These are phyloP conservation scores for Diarsia mendica DNA, from an alignment of 2,888 invertebrate genomes.

Conservation along the genomic window DNA sequence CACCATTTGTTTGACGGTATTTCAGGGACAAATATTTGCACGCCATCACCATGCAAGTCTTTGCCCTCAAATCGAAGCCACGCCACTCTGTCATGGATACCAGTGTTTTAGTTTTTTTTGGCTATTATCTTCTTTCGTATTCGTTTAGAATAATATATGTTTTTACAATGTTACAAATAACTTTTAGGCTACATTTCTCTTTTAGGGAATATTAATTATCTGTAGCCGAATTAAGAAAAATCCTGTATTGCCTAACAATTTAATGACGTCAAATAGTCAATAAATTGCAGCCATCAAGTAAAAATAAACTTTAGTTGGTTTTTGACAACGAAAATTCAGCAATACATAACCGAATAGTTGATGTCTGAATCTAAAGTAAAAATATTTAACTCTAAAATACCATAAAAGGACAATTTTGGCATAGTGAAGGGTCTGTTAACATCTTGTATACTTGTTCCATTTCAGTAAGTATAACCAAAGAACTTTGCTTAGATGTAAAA, in stretches of 20 bases:
- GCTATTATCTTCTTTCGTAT: not conserved
- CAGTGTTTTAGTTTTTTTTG: conserved; percentile 9
- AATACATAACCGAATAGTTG: not conserved
- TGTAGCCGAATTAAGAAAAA: not conserved
- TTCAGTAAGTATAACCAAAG: too few relatives aligned
- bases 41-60: conserved; percentile 36
- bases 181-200: not conserved
- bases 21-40: conserved; percentile 48
- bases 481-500: not conserved
- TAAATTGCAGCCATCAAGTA: too few relatives aligned
- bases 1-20: conserved; percentile 15
- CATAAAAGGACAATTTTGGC: not conserved
- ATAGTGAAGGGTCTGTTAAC: not conserved
- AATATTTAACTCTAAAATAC: not conserved
- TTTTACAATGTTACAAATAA: not conserved
- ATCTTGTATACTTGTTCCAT: not conserved
- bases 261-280: too few relatives aligned
- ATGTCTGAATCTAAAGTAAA: not conserved
- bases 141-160: not conserved
- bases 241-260: not conserved
- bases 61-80: conserved; percentile 22
- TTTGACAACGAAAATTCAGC: too few relatives aligned
- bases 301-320: too few relatives aligned
- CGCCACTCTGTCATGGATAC: conserved; percentile 5
- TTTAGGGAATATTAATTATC: not conserved